phyloP scores from a whole-genome alignment of 2,113 vertebrate genomes.

The Petrocephalus zakoni region DNA sequence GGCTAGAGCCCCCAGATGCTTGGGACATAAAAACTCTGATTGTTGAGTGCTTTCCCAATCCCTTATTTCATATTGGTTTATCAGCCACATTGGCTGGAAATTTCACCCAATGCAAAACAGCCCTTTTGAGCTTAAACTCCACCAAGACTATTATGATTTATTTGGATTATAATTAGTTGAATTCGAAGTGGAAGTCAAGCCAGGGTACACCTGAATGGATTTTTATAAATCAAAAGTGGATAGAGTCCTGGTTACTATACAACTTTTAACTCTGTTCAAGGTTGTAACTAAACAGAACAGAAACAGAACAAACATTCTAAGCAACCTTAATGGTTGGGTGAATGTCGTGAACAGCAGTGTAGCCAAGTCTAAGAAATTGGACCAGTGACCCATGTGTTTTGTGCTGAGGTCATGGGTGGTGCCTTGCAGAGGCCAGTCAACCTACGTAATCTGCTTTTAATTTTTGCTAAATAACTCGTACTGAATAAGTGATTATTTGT shows the following conservation, averaged over 20 bases:
- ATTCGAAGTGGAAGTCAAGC: not conserved
- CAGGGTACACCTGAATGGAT: not conserved
- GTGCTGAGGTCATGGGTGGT: not conserved
- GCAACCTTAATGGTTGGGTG: not conserved
- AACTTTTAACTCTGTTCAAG: not conserved
- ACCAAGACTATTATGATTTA: not conserved
- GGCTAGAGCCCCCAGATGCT: not conserved
- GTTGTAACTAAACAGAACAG: not conserved
- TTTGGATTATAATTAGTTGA: not conserved
- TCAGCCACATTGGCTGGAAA: not conserved
- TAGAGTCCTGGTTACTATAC: not conserved
- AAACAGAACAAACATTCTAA: not conserved
- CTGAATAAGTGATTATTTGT: not conserved
- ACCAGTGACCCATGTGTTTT: not conserved
- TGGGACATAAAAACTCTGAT: not conserved
- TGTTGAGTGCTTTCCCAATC: not conserved
- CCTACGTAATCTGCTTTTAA: slow-evolving; percentile 34
- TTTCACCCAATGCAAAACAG: not conserved
- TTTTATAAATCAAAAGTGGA: not conserved
- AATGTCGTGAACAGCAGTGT: slow-evolving; percentile 44
- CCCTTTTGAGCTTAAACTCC: not conserved
- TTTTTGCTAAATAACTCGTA: not conserved
- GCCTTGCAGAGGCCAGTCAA: slow-evolving; percentile 26
- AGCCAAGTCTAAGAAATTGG: not conserved
- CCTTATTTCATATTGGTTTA: not conserved